phyloP scores from a whole-genome alignment of 2,113 vertebrate species.

The Synchiropus splendidus region DNA sequence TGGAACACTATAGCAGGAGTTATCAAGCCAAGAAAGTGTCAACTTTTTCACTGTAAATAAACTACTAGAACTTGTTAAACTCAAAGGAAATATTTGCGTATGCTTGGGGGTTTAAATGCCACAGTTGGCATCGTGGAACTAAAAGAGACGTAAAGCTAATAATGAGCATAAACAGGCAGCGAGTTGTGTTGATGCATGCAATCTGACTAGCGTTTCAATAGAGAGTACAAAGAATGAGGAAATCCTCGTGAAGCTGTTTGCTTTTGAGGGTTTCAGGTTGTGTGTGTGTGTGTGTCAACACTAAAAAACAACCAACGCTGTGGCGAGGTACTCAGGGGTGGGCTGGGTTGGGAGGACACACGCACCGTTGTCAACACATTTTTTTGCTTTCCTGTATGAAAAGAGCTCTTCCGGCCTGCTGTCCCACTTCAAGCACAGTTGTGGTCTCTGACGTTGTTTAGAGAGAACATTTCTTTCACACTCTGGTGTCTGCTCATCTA shows the following conservation, averaged over 20 bases:
- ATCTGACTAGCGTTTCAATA: slow-evolving; percentile 29
- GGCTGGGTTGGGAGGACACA: slow-evolving; percentile 19
- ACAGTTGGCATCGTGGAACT: too few species aligned
- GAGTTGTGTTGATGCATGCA: slow-evolving; percentile 7
- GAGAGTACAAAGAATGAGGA: slow-evolving; percentile 31
- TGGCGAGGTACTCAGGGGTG: slow-evolving; percentile 38
- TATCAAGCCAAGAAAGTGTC: too few species aligned
- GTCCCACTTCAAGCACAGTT: slow-evolving; percentile 61
- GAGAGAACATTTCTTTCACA: slow-evolving; percentile 61
- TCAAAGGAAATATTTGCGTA: too few species aligned
- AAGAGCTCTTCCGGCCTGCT: slow-evolving; percentile 44
- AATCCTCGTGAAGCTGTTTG: slow-evolving; percentile 43
- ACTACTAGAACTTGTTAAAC: too few species aligned
- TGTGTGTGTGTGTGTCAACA: slow-evolving; percentile 34
- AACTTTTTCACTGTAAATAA: too few species aligned
- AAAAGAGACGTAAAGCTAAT: background rate
- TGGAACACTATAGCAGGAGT: too few species aligned
- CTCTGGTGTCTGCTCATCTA: slow-evolving; percentile 51
- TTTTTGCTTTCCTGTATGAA: slow-evolving; percentile 36
- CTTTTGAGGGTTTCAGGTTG: slow-evolving; percentile 38
- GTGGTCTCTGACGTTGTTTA: slow-evolving; percentile 60
- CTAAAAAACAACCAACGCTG: slow-evolving; percentile 32
- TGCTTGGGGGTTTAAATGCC: too few species aligned
- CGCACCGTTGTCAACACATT: slow-evolving; percentile 53
- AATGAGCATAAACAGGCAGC: slow-evolving; percentile 16